Conservation (phyloP, 2,888 invertebrate species). For the Julus scandinavius region DNA sequence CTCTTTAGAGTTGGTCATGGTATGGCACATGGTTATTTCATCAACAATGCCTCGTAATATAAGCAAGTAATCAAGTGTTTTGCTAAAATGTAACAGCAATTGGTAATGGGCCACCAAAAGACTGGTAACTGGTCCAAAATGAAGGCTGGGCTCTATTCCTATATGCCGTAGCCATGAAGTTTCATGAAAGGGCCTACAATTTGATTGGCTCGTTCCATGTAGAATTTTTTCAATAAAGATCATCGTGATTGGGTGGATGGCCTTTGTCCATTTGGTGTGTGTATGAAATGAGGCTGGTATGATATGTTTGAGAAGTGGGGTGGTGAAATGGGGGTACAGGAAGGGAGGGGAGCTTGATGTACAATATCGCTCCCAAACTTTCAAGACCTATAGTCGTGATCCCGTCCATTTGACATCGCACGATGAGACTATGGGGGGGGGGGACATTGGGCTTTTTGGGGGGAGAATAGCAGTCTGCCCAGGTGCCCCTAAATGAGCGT, state of each 20-base stretch:
- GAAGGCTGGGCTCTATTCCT: background rate
- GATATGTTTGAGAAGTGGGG: conserved; percentile 12
- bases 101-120: conserved; percentile 30
- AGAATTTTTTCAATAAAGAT: conserved; percentile 15
- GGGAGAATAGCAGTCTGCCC: conserved; percentile 49
- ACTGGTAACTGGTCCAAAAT: background rate
- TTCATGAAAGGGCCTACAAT: background rate
- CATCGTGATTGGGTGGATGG: conserved; percentile 22
- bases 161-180: background rate
- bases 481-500: conserved; percentile 56
- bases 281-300: background rate
- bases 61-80: conserved; percentile 39
- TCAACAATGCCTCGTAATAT: background rate
- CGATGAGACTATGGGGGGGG: background rate
- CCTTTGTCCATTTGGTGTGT: background rate
- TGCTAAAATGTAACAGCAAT: conserved; percentile 37
- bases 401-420: conserved; percentile 24
- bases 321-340: background rate
- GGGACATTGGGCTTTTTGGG: conserved; percentile 46
- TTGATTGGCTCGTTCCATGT: conserved; percentile 30
- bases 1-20: conserved; percentile 37
- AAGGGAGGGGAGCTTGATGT: background rate
- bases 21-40: conserved; percentile 1
- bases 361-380: conserved; percentile 18
- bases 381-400: background rate